phyloP scores from a whole-genome alignment of 2,113 vertebrate species.

The Uria aalge region DNA sequence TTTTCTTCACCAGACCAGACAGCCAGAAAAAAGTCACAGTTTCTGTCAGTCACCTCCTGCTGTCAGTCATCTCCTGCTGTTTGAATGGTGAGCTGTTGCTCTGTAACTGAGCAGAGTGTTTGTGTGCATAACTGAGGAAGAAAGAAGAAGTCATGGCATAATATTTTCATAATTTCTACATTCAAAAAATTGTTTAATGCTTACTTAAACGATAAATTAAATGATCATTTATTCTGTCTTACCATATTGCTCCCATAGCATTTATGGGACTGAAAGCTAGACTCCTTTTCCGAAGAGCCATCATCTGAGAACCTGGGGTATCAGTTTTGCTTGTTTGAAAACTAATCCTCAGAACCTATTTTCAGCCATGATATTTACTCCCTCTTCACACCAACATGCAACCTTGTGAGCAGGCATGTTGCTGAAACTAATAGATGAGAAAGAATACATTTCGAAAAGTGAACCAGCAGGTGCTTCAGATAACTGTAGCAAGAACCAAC shows the following conservation, averaged over 20 bases:
- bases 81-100: not conserved
- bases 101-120: not conserved
- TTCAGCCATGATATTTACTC: not conserved
- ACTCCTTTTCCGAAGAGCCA: not conserved
- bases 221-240: not conserved
- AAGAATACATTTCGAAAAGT: not conserved
- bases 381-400: not conserved
- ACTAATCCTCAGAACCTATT: not conserved
- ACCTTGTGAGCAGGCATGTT: not conserved
- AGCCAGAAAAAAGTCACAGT: not conserved
- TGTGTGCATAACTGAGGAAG: not conserved
- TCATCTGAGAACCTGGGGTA: not conserved
- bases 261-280: not conserved
- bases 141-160: not conserved
- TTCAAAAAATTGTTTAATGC: fast-evolving
- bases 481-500: not conserved
- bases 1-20: not conserved
- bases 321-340: not conserved
- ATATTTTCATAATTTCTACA: not conserved
- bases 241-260: not conserved
- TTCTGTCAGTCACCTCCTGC: not conserved
- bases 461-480: not conserved
- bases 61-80: not conserved
- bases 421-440: not conserved
- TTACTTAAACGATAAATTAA: not conserved